A percentile compares a stretch with the other conserved stretches of the same genome.
phyloP scores from a whole-genome alignment of 2,888 invertebrate species.

The Plagiodera versicolora region DNA sequence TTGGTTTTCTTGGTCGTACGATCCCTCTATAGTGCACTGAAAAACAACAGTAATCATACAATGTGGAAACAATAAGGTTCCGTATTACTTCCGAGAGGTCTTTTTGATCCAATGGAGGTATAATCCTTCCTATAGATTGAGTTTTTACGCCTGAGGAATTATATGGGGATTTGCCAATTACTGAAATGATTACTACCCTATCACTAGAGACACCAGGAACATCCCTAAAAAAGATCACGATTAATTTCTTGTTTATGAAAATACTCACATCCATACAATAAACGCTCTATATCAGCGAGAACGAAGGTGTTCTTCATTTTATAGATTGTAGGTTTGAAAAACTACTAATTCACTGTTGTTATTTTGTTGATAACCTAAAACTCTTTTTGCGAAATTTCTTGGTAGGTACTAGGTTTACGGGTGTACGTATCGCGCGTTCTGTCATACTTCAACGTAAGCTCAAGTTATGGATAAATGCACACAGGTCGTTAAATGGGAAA shows the following conservation, averaged over 20 bases:
- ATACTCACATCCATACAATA: constrained; percentile 32
- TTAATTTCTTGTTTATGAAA: neutral
- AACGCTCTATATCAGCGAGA: constrained; percentile 35
- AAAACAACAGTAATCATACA: constrained; percentile 20
- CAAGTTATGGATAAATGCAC: no score
- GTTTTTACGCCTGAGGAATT: constrained; percentile 67
- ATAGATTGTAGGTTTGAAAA: no score
- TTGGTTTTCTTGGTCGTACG: constrained; percentile 58
- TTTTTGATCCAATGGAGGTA: constrained; percentile 49
- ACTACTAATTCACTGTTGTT: no score
- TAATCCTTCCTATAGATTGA: constrained; percentile 60
- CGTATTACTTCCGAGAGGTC: constrained; percentile 43
- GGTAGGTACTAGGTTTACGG: no score
- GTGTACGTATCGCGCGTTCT: no score
- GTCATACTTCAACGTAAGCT: no score
- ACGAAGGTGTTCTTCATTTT: constrained; percentile 37
- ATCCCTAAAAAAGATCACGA: constrained; percentile 38
- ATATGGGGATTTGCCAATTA: constrained; percentile 72
- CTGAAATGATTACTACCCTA: constrained; percentile 69
- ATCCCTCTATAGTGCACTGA: constrained; percentile 51
- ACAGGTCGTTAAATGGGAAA: no score
- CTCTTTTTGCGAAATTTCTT: no score
- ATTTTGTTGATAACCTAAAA: no score
- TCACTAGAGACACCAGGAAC: constrained; percentile 46
- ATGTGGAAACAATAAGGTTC: neutral